Base-by-base conservation (phyloP, 2,888 invertebrate genomes). In the Epistrophe grossulariae region DNA sequence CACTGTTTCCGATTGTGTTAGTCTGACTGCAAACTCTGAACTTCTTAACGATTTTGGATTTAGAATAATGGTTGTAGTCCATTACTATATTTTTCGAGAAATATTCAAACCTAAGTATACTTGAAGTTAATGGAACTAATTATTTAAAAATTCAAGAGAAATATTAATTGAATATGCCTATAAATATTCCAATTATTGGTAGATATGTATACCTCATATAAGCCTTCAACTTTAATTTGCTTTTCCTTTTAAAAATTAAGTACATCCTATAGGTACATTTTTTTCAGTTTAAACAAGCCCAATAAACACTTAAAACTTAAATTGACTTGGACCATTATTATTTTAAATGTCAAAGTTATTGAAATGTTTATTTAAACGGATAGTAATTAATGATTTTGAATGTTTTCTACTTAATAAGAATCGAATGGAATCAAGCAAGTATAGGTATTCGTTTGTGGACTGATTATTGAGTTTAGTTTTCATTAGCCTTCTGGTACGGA, bases 171-270 rank as follows among this genome's bases (percentile, higher is more conserved):
- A 15, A 24, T 13, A 9, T 24, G 8, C 6, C 17, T 17, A 8
- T 24, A 11, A 19, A 28, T 24, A 45, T 45, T 45, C 45, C 45
- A 48, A 17, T 17, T 17, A 48, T 17, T 48, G n/a, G 10, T 15
- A 35, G 28, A 5, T 31, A 31, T 0, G 0, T 24, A 6, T 35
- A 9, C 35, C 8, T 35, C 3, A 24, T 3, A 24, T 24, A 8
- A 7, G 35, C 1, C 8, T 35, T 35, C 6, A 35, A 35, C 35
- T 31, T 55, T 31, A 28, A 55, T 31, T 55, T 9, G n/a, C 55
- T 55, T 55, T 55, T 55, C 8, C 55, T 55, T 31, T 55, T 31
- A 55, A 55, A 31, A 31, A 55, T 55, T 31, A 31, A 55, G 55
- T 6, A 35, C 31, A 31, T 31, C 31, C 31, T 6, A 31, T 15